Evolutionary conservation across 1,140 invertebrate genomes (phyloP), one percentile per base, ranked within the genome.

Genomic region (Orussus abietinus): DNA sequence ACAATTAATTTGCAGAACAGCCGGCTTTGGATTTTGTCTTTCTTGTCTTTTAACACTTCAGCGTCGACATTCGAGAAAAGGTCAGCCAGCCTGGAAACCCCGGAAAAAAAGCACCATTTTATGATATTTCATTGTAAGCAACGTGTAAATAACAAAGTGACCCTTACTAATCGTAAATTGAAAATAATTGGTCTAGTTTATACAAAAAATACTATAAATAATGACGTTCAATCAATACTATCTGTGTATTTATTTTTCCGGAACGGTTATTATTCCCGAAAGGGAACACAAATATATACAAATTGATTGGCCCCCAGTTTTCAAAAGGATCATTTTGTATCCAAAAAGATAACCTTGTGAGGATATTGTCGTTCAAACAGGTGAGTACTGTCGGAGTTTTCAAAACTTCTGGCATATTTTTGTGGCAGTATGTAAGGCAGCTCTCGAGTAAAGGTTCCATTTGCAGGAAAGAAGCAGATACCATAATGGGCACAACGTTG

Each of bases 401-500:
- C 3, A 92, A 75, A 26, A 94, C 84, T 32, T 89, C 84, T 44
- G 84, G 84, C 66, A 92, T 81, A 61, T 90, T 81, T 22, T 81
- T 75, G 51, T 88, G 85, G 45, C 88, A 88, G 69, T 80, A 92
- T 25, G 81, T 73, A n/a, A 94, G 62, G 42, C 89, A 92, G 58
- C 85, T 83, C 39, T 89, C 77, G 2, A 93, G 75, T 37, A 96
- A 72, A 10, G 84, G 84, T 55, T 92, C 85, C 92, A 96, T 96
- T 77, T 93, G 88, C 5, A 97, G 72, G 66, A 97, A 97, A 10
- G 90, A 88, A 0, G 93, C 92, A 0, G 92, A 96, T 1, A 96
- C 89, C 42, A 95, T 75, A 37, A 97, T 90, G 0, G 91, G 90
- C 38, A 96, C 80, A 1, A 93, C 92, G 71, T 91, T 95, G 40